phyloP scores from a whole-genome alignment of 2,888 invertebrate species.

The Hirtodrosophila duncani region DNA sequence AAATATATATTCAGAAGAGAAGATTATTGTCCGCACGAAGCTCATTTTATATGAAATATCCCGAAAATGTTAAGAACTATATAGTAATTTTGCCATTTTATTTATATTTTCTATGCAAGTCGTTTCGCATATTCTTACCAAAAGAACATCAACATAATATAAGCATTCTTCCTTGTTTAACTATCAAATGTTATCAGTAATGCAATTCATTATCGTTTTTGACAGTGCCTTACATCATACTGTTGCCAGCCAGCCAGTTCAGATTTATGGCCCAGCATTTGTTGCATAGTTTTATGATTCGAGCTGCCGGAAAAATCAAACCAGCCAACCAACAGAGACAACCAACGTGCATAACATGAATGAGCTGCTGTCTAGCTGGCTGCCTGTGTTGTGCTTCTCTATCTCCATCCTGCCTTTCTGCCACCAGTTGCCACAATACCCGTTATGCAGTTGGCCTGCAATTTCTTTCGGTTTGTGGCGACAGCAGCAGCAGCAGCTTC shows the following conservation, averaged over 20 bases:
- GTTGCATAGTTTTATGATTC: slow-evolving; percentile 48
- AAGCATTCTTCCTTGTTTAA: too few species aligned
- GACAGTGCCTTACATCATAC: too few species aligned
- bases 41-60: too few species aligned
- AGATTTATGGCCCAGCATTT: slow-evolving; percentile 38
- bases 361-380: slow-evolving; percentile 14
- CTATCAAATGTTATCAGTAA: too few species aligned
- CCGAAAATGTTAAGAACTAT: too few species aligned
- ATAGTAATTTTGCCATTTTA: too few species aligned
- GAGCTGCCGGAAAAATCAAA: slow-evolving; percentile 42
- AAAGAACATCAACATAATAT: too few species aligned
- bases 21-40: too few species aligned
- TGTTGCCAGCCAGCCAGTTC: slow-evolving; percentile 19
- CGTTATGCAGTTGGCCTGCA: slow-evolving; percentile 68
- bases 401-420: slow-evolving; percentile 3
- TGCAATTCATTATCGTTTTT: too few species aligned
- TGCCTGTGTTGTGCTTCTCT: slow-evolving; percentile 4
- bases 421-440: slow-evolving; percentile 35
- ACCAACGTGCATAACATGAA: slow-evolving; percentile 39
- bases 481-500: slow-evolving; percentile 44
- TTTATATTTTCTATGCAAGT: too few species aligned
- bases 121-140: too few species aligned
- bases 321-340: slow-evolving; percentile 17
- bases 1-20: too few species aligned
- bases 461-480: slow-evolving; percentile 33